Evolutionary conservation across 2,113 vertebrate genomes (phyloP).

Genomic region (Siniperca chuatsi): DNA sequence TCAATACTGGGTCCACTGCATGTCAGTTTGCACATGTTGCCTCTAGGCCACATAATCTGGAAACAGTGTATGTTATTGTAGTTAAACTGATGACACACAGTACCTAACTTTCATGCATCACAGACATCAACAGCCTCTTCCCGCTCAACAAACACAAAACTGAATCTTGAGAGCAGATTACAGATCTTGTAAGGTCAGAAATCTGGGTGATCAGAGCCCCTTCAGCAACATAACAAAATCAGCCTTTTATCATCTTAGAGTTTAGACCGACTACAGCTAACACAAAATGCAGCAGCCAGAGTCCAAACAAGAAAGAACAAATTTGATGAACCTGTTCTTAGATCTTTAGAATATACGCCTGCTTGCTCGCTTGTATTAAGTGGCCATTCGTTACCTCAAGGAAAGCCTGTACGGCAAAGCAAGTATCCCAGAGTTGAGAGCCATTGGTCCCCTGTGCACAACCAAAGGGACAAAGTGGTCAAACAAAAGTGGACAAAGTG

Average conservation of each 20-base stretch:
- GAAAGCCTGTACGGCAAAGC: slow-evolving; percentile 94
- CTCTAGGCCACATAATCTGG: not conserved
- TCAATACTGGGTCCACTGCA: not conserved
- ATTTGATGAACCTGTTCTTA: not conserved
- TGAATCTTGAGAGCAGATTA: too few species aligned
- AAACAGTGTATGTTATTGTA: not conserved
- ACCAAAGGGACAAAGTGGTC: not conserved
- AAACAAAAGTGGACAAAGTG: not conserved
- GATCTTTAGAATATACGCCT: not conserved
- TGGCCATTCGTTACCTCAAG: slow-evolving; percentile 87
- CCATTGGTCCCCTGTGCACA: slow-evolving; percentile 93
- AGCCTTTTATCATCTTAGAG: too few species aligned
- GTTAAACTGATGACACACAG: not conserved
- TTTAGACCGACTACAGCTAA: too few species aligned
- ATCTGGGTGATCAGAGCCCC: too few species aligned
- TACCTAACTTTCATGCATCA: not conserved
- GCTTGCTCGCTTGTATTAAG: not conserved
- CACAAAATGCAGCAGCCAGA: too few species aligned
- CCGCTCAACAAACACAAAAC: too few species aligned
- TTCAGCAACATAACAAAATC: too few species aligned
- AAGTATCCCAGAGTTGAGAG: slow-evolving; percentile 96
- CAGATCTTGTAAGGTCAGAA: too few species aligned
- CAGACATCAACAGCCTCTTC: not conserved
- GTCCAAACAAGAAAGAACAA: not conserved
- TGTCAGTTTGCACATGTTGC: not conserved